Evolutionary conservation across 2,113 vertebrate species (phyloP).

Genomic region (Polypterus senegalus): DNA sequence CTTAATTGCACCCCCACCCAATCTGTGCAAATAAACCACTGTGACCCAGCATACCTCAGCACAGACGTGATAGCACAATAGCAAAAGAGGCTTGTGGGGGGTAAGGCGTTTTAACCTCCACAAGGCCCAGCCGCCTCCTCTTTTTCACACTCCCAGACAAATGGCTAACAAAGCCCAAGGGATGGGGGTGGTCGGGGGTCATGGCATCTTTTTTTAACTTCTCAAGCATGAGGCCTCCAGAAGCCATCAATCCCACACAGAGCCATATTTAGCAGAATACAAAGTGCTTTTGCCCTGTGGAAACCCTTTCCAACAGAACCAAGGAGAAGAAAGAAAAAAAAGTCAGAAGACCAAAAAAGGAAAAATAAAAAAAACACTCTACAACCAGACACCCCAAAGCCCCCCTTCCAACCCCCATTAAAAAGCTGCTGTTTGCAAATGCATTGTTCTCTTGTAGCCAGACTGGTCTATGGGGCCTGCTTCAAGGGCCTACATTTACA

Average conservation of each 20-base stretch:
- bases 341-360: too few species aligned
- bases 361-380: too few species aligned
- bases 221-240: constrained; percentile 5
- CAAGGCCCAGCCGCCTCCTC: constrained; percentile 6
- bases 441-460: too few species aligned
- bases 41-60: constrained; percentile 16
- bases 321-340: too few species aligned
- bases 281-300: not conserved
- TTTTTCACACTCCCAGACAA: constrained; percentile 13
- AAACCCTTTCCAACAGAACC: too few species aligned
- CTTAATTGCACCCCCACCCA: not conserved
- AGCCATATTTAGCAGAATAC: constrained; percentile 3
- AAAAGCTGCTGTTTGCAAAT: too few species aligned
- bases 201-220: not conserved
- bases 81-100: constrained; percentile 14
- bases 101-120: not conserved
- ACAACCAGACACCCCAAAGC: too few species aligned
- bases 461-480: too few species aligned
- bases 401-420: too few species aligned
- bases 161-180: constrained; percentile 3
- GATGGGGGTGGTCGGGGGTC: not conserved
- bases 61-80: constrained; percentile 20
- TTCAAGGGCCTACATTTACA: too few species aligned
- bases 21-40: constrained; percentile 14
- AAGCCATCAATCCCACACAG: constrained; percentile 13